Evolutionary conservation across 1,140 invertebrate genomes (phyloP), one percentile per base, ranked within the genome.

Genomic region (Neodiprion virginianus): DNA sequence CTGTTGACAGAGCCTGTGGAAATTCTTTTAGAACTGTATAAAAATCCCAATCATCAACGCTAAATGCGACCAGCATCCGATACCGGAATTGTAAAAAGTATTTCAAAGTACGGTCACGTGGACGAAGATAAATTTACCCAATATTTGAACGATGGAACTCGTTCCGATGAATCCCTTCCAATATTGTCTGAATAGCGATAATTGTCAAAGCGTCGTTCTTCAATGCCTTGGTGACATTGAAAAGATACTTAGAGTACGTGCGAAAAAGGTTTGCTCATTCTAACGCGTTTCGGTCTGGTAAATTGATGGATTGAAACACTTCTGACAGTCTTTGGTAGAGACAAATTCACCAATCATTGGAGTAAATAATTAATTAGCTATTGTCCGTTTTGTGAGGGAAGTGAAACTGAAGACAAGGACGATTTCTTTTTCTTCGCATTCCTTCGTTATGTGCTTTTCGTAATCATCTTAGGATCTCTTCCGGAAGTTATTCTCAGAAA

Each of bases 401-500:
- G 67, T 76, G 8, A 81, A 80, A 7, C 2, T 40, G 28, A 53
- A 79, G 3, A 79, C 69, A 14, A 81, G 53, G 7, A 76, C 11
- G 2, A 66, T 17, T 10, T 74, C 77, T 1, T 69, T 77, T 14
- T 28, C 69, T 14, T 78, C 69, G n/a, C 67, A 71, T 1, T 65
- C 10, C 1, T 48, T 17, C 8, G 79, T 11, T 12, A 81, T 9
- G 0, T 9, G 40, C 0, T 48, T 53, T 11, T 75, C 77, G 12
- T 71, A 48, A 1, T 71, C 67, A 14, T 77, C 53, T n/a, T 80
- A 79, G 1, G 77, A 48, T 0, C 4, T 40, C 9, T 74, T 68
- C 77, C 80, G 81, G 66, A 82, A 81, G 23, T 81, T 76, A 0
- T 74, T 73, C 8, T 76, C 69, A 11, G 78, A 74, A 5, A 75